phyloP scores from a whole-genome alignment of 2,797 vertebrate species.

The Decapterus maruadsi region DNA sequence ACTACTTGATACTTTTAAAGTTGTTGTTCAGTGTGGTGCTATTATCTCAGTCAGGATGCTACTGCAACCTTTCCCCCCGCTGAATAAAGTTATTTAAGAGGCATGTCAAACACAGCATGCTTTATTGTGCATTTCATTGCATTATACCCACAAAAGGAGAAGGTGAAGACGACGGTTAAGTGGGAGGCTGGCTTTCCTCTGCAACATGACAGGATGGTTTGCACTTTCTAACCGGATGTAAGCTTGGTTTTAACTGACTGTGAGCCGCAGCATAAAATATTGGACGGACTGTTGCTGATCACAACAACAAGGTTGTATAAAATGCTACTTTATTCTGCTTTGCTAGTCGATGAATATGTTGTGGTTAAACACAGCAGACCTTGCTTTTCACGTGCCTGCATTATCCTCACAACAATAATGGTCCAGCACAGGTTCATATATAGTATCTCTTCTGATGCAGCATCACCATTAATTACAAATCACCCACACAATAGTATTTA shows the following conservation, averaged over 20 bases:
- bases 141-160: constrained; percentile 29
- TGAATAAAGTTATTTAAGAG: constrained; percentile 6
- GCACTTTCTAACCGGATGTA: constrained; percentile 2
- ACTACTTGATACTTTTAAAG: constrained; percentile 4
- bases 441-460: neutral
- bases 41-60: neutral
- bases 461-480: constrained; percentile 28
- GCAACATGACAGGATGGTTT: constrained; percentile 4
- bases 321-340: neutral
- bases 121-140: neutral
- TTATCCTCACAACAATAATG: constrained; percentile 16
- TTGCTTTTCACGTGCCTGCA: constrained; percentile 2
- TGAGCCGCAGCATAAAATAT: neutral
- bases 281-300: neutral
- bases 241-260: constrained; percentile 14
- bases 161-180: neutral
- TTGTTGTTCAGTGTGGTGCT: neutral
- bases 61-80: neutral
- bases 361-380: neutral
- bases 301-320: neutral
- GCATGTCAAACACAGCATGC: constrained; percentile 4
- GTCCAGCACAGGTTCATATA: neutral
- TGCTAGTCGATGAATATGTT: neutral
- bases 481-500: constrained; percentile 3
- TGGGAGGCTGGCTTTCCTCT: neutral